Base-by-base conservation (phyloP, 1,140 invertebrate species). In the Philaenus spumarius region DNA sequence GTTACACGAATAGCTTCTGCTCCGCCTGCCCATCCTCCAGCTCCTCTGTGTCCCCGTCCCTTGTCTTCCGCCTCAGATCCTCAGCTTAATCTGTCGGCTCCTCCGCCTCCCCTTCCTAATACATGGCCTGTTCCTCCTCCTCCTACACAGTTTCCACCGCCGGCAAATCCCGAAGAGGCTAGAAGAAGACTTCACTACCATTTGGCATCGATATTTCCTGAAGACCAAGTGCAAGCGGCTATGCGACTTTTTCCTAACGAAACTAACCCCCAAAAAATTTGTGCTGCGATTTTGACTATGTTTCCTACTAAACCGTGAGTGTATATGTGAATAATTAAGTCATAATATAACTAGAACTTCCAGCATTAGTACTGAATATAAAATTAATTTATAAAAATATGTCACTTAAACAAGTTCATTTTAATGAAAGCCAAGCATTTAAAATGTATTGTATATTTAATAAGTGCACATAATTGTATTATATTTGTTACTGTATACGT, bases 221-320 rank as follows among this genome's bases (percentile, higher is more conserved):
- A 92, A 68, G 85, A 90, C 57, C 87, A 93, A 70, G 93, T 97
- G 1, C 80, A 82, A 22, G 80, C 85, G 24, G 91, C 87, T 0
- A 89, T 96, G 87, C 80, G 85, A 47, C 70, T 87, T 42, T 87
- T 89, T 74, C 93, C 93, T 0, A 85, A 91, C 26, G 90, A 94
- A 71, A 90, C 83, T 1, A 87, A 95, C 72, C 83, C 91, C 0
- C 85, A 94, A 67, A 86, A 86, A 66, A 89, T 96, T 62, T 96
- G 92, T 75, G 86, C 89, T 34, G 84, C 89, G 55, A 91, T 96
- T 62, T 73, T 95, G 53, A 76, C 78, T 20, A 84, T 87, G 77
- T 87, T 86, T 75, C 82, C 82, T 11, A 45, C 66, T 15, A 53
- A 50, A 50, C 47, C 47, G 47, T 50, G 15, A 53, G n/a, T 47